Evolutionary conservation across 2,888 invertebrate species (phyloP), one percentile per base, ranked within the genome.

Genomic region (Volucella zonaria): DNA sequence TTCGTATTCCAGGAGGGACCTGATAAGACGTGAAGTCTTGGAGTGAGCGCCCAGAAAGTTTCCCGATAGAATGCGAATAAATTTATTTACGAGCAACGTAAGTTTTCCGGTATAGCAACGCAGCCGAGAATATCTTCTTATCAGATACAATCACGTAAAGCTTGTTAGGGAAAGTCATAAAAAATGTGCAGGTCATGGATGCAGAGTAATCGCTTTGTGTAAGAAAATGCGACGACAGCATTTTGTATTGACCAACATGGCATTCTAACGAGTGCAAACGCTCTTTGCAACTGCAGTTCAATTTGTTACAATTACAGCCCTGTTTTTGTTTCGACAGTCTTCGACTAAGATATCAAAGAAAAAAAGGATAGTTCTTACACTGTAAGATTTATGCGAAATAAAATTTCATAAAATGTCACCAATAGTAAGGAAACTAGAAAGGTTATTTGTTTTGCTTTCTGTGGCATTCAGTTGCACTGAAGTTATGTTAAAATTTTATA

Each of bases 51-150:
- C 18, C 14, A 67, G 58, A 83, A 75, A 62, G 47, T 61, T 71
- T 58, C 71, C 38, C 43, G 45, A 70, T 43, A 71, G 71, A 76
- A 81, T 52, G 68, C 70, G 81, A 85, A 80, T 81, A 85, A 81
- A 81, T 76, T n/a, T 76, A 85, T 85, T 81, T 58, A 71, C 51
- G 62, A 71, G 59, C 12, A 56, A 59, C 47, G 62, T 79, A 83
- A 68, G 74, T 74, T 79, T 64, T 51, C 42, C 18, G 14, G 14
- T 59, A 11, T 79, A 59, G n/a, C 40, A 49, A 38, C 15, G 40
- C 43, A 52, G 47, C 40, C 14, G 18, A 61, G 70, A 43, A 61
- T 49, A 62, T 71, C 56, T 42, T 31, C 52, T 59, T 75, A 70
- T 66, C 73, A 56, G 75, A 75, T 80, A 66, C 49, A 75, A 66